These are phyloP conservation scores for Dasypus novemcinctus DNA, from an alignment of 2,113 vertebrate genomes.

Conservation along the genomic window DNA sequence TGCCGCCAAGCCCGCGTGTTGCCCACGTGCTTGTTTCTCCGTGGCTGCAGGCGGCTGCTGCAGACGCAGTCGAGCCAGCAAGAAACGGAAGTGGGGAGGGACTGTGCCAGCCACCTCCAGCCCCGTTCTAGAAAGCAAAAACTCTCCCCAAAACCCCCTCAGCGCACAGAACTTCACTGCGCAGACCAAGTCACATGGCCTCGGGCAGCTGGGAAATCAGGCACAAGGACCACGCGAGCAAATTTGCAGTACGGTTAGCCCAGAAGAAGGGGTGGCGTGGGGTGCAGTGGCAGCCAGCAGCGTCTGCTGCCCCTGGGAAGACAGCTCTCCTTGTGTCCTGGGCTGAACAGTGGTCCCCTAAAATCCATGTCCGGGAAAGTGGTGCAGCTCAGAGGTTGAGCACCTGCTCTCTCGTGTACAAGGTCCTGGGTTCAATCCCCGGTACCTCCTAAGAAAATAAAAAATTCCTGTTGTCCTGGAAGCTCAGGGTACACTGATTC, in stretches of 20 bases:
- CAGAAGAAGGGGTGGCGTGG: background rate
- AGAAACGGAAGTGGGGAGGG: background rate
- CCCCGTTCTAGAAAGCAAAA: too few relatives aligned
- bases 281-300: fast-evolving
- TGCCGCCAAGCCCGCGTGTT: background rate
- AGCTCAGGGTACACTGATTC: background rate
- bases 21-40: background rate
- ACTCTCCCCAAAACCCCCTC: background rate
- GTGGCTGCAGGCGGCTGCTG: background rate
- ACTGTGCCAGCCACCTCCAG: too few relatives aligned
- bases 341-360: background rate
- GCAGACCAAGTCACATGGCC: fast-evolving
- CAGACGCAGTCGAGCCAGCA: background rate
- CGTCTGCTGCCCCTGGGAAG: background rate
- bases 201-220: background rate
- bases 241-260: background rate
- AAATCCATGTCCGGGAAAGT: background rate
- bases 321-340: fast-evolving
- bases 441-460: too few relatives aligned
- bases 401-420: too few relatives aligned
- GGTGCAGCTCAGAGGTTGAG: too few relatives aligned
- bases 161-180: background rate
- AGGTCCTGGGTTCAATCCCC: too few relatives aligned
- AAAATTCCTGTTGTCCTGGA: background rate
- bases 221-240: background rate